Percentiles rank a stretch among this genome's conserved stretches.
phyloP scores from a whole-genome alignment of 2,888 invertebrate genomes.

The Lasiommata megera region DNA sequence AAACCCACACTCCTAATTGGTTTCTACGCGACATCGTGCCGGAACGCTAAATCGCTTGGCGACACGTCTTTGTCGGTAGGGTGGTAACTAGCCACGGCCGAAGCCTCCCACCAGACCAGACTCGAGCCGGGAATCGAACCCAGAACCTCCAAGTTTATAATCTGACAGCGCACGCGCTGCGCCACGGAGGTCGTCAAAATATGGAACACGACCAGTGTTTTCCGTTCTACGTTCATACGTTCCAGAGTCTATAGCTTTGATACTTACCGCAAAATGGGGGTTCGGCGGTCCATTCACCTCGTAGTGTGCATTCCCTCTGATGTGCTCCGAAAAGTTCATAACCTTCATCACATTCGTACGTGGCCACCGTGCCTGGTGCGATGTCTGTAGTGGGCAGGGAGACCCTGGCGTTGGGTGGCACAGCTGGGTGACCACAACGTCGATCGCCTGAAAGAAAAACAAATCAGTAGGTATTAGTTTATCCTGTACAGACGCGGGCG shows the following conservation, averaged over 20 bases:
- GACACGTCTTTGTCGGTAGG: no score
- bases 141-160: no score
- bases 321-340: slow-evolving; percentile 93
- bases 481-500: no score
- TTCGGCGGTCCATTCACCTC: slow-evolving; percentile 90
- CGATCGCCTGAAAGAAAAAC: slow-evolving; percentile 56
- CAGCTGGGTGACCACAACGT: slow-evolving; percentile 91
- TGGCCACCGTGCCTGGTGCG: slow-evolving; percentile 83
- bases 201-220: not conserved
- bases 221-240: not conserved
- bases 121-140: no score
- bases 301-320: slow-evolving; percentile 85
- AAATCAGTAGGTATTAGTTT: not conserved
- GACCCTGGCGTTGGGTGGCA: slow-evolving; percentile 91
- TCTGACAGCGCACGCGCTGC: no score
- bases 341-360: slow-evolving; percentile 92
- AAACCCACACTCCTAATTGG: no score
- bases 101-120: not conserved
- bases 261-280: slow-evolving; percentile 90
- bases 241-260: not conserved
- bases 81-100: not conserved
- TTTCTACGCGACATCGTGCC: no score
- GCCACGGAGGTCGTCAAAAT: no score
- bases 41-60: no score
- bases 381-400: slow-evolving; percentile 79